A percentile compares a stretch with the other conserved stretches of the same genome.
phyloP scores from a whole-genome alignment of 2,888 invertebrate species.

The Chrysotoxum bicinctum region DNA sequence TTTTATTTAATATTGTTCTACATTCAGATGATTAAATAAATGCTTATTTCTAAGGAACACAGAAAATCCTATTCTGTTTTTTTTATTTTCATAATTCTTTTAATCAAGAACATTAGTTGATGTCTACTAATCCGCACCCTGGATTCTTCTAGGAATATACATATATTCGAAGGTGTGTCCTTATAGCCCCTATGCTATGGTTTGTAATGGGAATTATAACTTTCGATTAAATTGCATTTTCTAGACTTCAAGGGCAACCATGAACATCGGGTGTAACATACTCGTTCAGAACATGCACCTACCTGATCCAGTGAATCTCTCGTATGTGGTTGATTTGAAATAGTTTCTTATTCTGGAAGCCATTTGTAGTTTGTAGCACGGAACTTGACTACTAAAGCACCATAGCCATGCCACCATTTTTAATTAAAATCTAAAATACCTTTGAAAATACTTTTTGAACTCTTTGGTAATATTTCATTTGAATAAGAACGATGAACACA shows the following conservation, averaged over 20 bases:
- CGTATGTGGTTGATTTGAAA: background rate
- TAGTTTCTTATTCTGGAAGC: background rate
- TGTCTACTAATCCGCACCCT: background rate
- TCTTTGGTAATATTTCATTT: background rate
- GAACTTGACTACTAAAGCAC: background rate
- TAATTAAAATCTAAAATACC: background rate
- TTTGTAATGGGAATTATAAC: background rate
- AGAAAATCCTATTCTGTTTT: too few relatives aligned
- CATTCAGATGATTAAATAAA: too few relatives aligned
- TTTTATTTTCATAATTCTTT: too few relatives aligned
- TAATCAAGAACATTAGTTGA: too few relatives aligned
- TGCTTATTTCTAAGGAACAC: too few relatives aligned
- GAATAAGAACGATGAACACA: background rate
- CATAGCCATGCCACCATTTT: background rate
- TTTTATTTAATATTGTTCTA: too few relatives aligned
- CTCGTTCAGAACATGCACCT: too few relatives aligned
- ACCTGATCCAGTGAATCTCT: background rate
- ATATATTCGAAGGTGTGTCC: background rate
- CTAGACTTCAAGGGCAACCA: background rate
- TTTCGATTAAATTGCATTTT: background rate
- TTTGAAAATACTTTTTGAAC: background rate
- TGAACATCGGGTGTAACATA: background rate
- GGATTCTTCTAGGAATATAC: background rate
- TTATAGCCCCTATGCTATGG: too few relatives aligned
- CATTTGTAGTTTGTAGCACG: background rate